phyloP scores from a whole-genome alignment of 2,113 vertebrate species.

The Microcebus ravelobensis region DNA sequence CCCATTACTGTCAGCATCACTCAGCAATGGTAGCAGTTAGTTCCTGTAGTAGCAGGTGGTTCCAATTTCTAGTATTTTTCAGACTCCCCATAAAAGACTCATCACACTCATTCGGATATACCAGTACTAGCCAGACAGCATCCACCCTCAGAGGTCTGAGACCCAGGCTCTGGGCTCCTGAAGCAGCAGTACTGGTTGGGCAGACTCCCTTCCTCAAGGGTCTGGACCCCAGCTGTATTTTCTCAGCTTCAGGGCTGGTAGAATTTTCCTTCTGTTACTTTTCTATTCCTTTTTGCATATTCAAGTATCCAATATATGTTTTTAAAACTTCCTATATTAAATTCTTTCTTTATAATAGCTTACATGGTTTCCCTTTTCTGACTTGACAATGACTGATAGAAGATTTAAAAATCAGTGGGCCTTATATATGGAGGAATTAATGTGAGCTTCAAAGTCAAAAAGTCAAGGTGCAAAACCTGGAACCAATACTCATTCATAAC shows the following conservation, averaged over 20 bases:
- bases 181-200: neutral
- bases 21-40: neutral
- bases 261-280: neutral
- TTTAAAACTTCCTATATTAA: neutral
- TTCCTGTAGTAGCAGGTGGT: neutral
- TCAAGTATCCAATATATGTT: neutral
- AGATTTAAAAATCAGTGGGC: neutral
- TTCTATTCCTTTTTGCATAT: neutral
- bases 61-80: neutral
- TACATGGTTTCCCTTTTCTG: neutral
- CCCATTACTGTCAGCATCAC: neutral
- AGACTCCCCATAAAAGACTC: neutral
- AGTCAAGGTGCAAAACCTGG: neutral
- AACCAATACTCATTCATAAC: neutral
- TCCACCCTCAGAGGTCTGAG: neutral
- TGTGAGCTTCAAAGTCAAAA: neutral
- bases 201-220: neutral
- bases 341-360: neutral
- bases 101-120: neutral
- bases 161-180: neutral
- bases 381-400: neutral
- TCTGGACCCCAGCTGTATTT: neutral
- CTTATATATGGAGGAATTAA: neutral
- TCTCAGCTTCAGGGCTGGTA: neutral
- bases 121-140: neutral